Evolutionary conservation across 2,797 vertebrate genomes (phyloP), one percentile per base, ranked within the genome.

Genomic region (Tauraco hartlaubi): DNA sequence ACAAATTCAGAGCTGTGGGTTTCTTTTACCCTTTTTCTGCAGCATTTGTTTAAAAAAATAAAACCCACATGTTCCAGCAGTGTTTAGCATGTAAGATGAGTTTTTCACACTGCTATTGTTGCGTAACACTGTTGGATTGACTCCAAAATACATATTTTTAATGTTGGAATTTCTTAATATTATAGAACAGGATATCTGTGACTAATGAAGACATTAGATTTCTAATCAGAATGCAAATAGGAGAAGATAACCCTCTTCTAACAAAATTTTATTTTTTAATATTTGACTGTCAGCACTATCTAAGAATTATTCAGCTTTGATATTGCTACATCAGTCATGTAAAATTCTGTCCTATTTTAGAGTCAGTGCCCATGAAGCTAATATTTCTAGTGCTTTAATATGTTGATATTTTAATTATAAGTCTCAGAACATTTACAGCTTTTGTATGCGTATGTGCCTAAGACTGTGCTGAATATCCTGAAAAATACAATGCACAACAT

Each of bases 261-360:
- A 63, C n/a, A 93, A 71, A 88, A 63, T 68, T 66, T 73, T 48
- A 35, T 86, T 94, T 90, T 95, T 93, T 33, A 88, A 80, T 85
- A 78, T 81, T 62, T 84, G 37, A 46, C 43, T 80, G 20, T 67
- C 88, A 91, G 31, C 41, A 78, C 33, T 37, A 49, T 78, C 43
- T 67, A 69, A 93, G 35, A 72, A 62, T 93, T 94, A 96, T 72
- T 76, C 44, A 77, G 35, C 91, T 97, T 97, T 95, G 43, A 78
- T 93, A 69, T 41, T 94, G 28, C 33, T 76, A 19, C 33, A 85
- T 90, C 73, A 89, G 35, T 93, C 69, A 88, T 85, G 67, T 69
- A 91, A 94, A 84, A 61, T 88, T 75, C 43, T 92, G 71, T 84
- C 64, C 26, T 82, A 68, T 79, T 95, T 95, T 86, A 87, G 51